Base-by-base conservation (phyloP, 2,113 vertebrate genomes). In the Vireo altiloquus region DNA sequence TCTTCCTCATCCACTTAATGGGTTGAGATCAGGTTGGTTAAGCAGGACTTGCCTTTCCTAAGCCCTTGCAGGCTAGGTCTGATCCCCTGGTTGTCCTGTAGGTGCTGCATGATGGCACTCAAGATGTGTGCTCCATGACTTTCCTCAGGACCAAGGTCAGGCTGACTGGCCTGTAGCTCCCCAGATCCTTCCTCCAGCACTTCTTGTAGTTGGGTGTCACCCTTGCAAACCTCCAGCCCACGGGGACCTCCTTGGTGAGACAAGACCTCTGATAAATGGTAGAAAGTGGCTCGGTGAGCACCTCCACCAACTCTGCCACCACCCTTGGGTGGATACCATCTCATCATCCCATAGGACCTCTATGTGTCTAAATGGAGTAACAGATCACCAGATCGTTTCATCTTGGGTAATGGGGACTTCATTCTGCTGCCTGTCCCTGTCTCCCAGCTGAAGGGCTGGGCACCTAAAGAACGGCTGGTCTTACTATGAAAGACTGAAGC, bases 261-360 rank as follows among this genome's bases (percentile, higher is more conserved):
- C 24, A 47, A 44, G 16, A n/a, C 19, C 13, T 33, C 19, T 46
- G 39, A 11, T 24, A n/a, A 66, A 59, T 35, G 33, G 24, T 16
- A n/a, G 13, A 30, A 39, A 59, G 19, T 8, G 3, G 0, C 20
- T n/a, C 21, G 4, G 28, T 46, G 37, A 82, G 23, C 23, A 18
- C 7, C 4, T 82, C 52, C 0, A 0, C 10, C 15, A 40, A 13
- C 17, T 59, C 21, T n/a, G 25, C n/a, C 37, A 15, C 16, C 14
- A 31, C 25, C 14, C 3, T 40, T 53, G 49, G 2, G 23, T 56
- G 31, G 50, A 57, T 20, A 8, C 13, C 15, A 24, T 42, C 31
- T 17, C 7, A 28, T 42, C 15, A 28, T 42, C 15, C 19, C 56
- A 39, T 7, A 10, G 15, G 15, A 28, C 10, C 23, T 33, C 5